phyloP scores from a whole-genome alignment of 2,113 vertebrate species.

The Dinomys branickii region DNA sequence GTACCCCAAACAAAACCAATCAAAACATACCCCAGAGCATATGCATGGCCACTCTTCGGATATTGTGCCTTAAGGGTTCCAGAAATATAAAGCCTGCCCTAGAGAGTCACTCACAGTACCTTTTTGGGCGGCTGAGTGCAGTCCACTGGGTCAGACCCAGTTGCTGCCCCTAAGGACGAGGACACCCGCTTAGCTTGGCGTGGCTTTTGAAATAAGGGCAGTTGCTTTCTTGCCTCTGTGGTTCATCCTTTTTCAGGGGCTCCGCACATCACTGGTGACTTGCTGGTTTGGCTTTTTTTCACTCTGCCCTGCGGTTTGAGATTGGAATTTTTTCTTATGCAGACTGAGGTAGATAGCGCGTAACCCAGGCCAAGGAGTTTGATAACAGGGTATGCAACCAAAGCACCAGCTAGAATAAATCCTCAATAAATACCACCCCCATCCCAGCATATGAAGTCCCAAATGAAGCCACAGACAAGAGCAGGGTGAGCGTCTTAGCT shows the following conservation, averaged over 20 bases:
- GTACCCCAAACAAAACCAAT: not conserved
- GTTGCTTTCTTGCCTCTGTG: not conserved
- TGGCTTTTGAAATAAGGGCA: not conserved
- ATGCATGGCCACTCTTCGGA: not conserved
- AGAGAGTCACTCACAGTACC: not conserved
- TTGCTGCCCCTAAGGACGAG: accelerated
- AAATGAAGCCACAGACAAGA: not conserved
- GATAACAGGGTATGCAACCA: not conserved
- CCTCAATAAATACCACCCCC: not conserved
- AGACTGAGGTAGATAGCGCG: not conserved
- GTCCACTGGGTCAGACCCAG: not conserved
- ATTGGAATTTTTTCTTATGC: not conserved
- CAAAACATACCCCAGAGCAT: not conserved
- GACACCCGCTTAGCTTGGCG: not conserved
- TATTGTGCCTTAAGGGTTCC: not conserved
- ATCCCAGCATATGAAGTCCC: not conserved
- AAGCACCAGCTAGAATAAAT: not conserved
- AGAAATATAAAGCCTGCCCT: not conserved
- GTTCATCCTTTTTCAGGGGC: not conserved
- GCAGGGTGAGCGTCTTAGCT: not conserved
- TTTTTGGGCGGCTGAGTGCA: not conserved
- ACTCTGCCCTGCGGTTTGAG: not conserved
- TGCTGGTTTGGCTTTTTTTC: not conserved
- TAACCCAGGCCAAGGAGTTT: not conserved
- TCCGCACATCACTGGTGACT: not conserved